Evolutionary conservation across 2,888 invertebrate species (phyloP), one percentile per base, ranked within the genome.

Genomic region (Drosophila kanekoi): DNA sequence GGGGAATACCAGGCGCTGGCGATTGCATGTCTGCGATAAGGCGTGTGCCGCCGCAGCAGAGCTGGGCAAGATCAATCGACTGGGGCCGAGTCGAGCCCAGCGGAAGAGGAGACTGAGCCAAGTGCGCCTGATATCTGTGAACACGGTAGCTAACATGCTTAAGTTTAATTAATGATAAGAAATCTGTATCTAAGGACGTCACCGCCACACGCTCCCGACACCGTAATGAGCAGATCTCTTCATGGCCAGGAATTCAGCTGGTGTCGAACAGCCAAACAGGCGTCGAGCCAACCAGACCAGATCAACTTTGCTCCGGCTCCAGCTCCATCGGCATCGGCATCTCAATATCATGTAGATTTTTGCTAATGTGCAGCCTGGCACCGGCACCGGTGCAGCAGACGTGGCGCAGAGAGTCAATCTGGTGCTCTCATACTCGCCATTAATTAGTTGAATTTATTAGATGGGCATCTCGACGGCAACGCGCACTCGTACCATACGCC

Each of bases 81-180:
- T 59, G 68, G 54, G 33, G 9, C 28, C 13, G 28, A 47, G 37
- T 5, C 23, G 9, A 28, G 8, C 8, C 28, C 28, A 28, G 28
- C 28, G 28, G 20, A 3, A 52, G 43, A 8, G 43, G 54, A 38
- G 70, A 44, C 35, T 35, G 37, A 10, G 59, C 37, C 59, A 56
- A 60, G 59, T 63, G 68, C 62, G 75, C 61, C 37, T 70, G 75
- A 74, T 78, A 79, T 81, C 81, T 79, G 75, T 83, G 89, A 89
- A 90, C 91, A 91, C 91, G 90, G 92, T 91, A 91, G 91, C 91
- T 89, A 91, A 91, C 91, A 91, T 91, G 91, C 91, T 90, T 91
- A 91, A 89, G 89, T 91, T 92, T 91, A 91, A 91, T 91, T 92
- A 91, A 91, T 91, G 92, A 92, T 92, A 91, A 91, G 91, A 90